These are phyloP conservation scores for Dasysyrphus tricinctus DNA, from an alignment of 2,888 invertebrate genomes.

Conservation along the genomic window DNA sequence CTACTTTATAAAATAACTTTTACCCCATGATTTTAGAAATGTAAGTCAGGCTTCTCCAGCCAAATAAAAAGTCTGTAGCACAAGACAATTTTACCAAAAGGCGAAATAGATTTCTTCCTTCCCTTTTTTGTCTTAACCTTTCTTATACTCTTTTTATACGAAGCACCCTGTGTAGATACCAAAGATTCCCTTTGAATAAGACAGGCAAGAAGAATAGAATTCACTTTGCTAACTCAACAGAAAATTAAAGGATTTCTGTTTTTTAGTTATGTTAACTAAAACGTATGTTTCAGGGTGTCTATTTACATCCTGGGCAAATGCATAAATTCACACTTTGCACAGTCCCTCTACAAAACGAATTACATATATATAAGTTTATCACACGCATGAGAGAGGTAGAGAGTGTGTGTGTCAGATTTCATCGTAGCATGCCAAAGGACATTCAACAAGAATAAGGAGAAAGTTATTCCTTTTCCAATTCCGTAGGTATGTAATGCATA, in stretches of 20 bases:
- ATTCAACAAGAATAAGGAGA: constrained; percentile 9
- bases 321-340: constrained; percentile 62
- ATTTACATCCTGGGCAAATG: constrained; percentile 44
- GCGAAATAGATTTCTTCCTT: too few species aligned
- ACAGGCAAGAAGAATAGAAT: neutral
- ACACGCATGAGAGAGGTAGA: constrained; percentile 10
- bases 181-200: neutral
- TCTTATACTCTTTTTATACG: neutral
- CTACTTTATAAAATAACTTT: too few species aligned
- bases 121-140: neutral
- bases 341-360: neutral
- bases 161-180: neutral
- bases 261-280: constrained; percentile 15
- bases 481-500: neutral
- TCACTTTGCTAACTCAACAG: constrained; percentile 10
- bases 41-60: too few species aligned
- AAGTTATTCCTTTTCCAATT: neutral
- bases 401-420: neutral
- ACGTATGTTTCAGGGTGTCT: constrained; percentile 31
- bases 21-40: too few species aligned
- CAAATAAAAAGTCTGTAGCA: too few species aligned
- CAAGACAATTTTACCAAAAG: too few species aligned
- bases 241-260: constrained; percentile 29
- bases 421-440: constrained; percentile 14
- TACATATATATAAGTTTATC: constrained; percentile 1